phyloP scores from a whole-genome alignment of 2,113 vertebrate species.

The Cricetomys ansorgei region DNA sequence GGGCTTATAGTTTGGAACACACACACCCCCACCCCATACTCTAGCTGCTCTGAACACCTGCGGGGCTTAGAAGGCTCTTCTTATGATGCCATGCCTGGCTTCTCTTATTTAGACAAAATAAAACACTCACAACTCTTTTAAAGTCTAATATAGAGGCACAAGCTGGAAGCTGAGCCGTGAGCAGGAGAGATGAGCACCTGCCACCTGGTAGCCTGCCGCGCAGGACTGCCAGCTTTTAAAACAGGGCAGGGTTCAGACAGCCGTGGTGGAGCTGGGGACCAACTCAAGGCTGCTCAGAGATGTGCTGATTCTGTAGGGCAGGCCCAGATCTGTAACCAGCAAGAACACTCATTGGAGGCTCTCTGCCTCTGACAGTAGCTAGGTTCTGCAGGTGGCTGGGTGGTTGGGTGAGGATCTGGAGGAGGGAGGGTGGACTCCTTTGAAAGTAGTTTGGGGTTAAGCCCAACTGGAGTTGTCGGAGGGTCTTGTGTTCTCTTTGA shows the following conservation, averaged over 20 bases:
- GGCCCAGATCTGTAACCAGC: background rate
- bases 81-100: background rate
- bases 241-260: background rate
- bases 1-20: conserved; percentile 13
- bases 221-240: background rate
- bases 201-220: background rate
- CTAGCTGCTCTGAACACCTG: background rate
- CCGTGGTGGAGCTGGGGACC: background rate
- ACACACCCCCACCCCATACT: background rate
- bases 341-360: background rate
- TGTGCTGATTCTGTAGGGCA: background rate
- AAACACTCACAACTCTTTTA: background rate
- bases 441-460: background rate
- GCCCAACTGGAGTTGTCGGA: background rate
- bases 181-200: background rate
- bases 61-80: background rate
- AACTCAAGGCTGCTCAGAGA: background rate
- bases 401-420: background rate
- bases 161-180: background rate
- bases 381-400: background rate
- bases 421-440: background rate
- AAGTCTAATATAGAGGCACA: background rate
- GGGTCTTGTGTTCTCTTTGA: background rate
- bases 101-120: background rate
- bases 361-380: background rate